Percentiles rank a stretch among this genome's conserved stretches.
Evolutionary conservation across 1,140 invertebrate species (phyloP).

Genomic region (Meteorus sp.): DNA sequence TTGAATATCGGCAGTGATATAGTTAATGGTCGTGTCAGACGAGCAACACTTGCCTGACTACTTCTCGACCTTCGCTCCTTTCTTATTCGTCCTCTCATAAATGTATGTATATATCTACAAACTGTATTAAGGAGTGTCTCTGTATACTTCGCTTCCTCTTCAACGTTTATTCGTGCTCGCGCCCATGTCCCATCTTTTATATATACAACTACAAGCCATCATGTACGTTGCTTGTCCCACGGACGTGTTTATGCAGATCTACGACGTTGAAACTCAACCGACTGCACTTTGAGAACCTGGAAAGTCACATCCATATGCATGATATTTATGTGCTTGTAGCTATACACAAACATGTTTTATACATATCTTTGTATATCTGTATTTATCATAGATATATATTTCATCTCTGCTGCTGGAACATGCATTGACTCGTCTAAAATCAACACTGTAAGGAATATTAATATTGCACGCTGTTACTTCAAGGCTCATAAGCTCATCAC

Average conservation of each 20-base stretch:
- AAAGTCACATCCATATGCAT: conserved; percentile 19
- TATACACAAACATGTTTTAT: not conserved
- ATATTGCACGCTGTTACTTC: not conserved
- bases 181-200: not conserved
- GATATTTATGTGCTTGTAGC: conserved; percentile 2
- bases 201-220: not conserved
- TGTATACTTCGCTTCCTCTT: not conserved
- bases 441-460: not conserved
- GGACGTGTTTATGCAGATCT: conserved; percentile 16
- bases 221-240: not conserved
- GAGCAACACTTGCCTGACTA: not conserved
- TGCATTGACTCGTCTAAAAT: not conserved
- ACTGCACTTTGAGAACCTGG: not conserved
- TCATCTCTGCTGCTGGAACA: not conserved
- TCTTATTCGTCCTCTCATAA: not conserved
- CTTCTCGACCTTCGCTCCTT: not conserved
- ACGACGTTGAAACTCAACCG: not conserved
- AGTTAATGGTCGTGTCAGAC: not conserved
- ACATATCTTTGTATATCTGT: no score
- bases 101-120: not conserved
- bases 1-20: no score
- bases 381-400: no score
- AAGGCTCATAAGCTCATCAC: not conserved
- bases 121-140: not conserved
- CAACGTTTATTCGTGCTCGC: not conserved